Evolutionary conservation across 2,113 vertebrate genomes (phyloP), one percentile per base, ranked within the genome.

Genomic region (Mirounga angustirostris): DNA sequence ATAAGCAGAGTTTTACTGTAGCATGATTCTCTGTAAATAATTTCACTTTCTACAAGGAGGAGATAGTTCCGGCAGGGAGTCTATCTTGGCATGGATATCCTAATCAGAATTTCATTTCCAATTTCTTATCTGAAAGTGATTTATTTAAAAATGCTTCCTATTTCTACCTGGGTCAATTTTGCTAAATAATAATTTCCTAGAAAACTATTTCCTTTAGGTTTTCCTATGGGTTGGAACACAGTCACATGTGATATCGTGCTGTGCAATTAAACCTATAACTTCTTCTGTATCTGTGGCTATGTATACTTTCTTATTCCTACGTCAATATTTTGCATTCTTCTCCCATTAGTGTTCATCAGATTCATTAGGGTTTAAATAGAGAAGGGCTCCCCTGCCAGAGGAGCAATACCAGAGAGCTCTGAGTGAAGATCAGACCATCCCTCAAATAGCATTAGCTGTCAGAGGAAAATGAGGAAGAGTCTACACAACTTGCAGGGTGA

Each of bases 81-180:
- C 65, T 93, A 21, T 78, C 69, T 54, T 89, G 14, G 22, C 5
- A 24, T 78, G 30, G 1, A 33, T 46, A 58, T 50, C 33, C 69
- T 78, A 58, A 92, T 76, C 61, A 40, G 15, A 80, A 89, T 78
- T 52, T 95, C 46, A 12, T 78, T 90, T 93, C 40, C 30, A 93
- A 74, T 90, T 6, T 63, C 15, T 50, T 74, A 2, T 30, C 43
- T 80, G 46, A 95, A 89, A 78, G 54, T 94, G 59, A 95, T 43
- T 26, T 63, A 76, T 21, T 67, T 92, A 86, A 88, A 69, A 69
- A 69, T 69, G 24, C 16, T 56, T 83, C 65, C 67, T 80, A 3
- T 71, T 94, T 92, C 50, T 81, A 63, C 69, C 26, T 71, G 43
- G 12, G 69, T 95, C 71, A 81, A 43, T 89, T 85, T 73, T 79